These are phyloP conservation scores for Muscidifurax raptorellus DNA, from an alignment of 1,140 invertebrate species.

Conservation along the genomic window DNA sequence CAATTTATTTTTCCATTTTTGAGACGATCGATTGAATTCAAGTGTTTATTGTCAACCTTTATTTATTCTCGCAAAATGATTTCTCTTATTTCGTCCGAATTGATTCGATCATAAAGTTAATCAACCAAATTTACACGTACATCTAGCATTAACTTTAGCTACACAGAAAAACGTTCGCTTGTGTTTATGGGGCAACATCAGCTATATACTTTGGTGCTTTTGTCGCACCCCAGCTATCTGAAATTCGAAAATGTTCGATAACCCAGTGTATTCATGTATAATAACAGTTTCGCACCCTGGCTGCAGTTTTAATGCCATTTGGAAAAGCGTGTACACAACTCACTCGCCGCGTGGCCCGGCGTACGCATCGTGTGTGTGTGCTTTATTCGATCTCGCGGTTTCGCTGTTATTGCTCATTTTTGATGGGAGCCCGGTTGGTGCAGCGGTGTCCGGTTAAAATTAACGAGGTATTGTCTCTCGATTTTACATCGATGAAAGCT, in stretches of 20 bases:
- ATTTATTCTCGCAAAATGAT: too few relatives aligned
- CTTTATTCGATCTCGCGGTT: conserved; percentile 28
- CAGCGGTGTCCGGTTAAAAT: conserved; percentile 25
- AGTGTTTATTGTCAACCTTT: too few relatives aligned
- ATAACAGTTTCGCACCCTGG: conserved; percentile 43
- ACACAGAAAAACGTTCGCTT: too few relatives aligned
- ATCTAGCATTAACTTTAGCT: too few relatives aligned
- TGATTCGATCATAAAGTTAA: too few relatives aligned
- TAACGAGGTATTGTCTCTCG: conserved; percentile 23
- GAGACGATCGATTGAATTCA: too few relatives aligned
- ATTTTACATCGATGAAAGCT: conserved; percentile 37
- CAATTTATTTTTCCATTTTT: background rate
- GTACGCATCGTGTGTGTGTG: background rate
- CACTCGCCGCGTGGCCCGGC: background rate
- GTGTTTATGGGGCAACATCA: too few relatives aligned
- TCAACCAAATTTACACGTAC: too few relatives aligned
- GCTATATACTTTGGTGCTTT: background rate
- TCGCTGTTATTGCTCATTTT: conserved; percentile 41
- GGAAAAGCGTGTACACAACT: background rate
- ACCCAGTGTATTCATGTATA: conserved; percentile 5
- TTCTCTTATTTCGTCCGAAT: too few relatives aligned
- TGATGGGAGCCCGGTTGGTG: background rate
- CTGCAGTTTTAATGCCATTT: conserved; percentile 39
- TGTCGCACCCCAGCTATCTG: background rate
- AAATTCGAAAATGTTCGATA: conserved; percentile 47